Conservation (phyloP, 2,888 invertebrate species). For the Resseliella maxima region DNA sequence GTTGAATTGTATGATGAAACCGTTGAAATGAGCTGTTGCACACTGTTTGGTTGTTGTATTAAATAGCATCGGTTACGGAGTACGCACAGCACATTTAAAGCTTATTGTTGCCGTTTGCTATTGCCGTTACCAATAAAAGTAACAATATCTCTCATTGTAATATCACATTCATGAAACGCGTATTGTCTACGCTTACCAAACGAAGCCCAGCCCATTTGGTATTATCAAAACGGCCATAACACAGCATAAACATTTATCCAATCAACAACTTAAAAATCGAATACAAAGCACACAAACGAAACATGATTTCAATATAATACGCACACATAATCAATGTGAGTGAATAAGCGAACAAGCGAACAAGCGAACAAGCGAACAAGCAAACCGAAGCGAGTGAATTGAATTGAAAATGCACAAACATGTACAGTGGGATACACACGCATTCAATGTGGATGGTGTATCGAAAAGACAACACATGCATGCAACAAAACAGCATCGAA, state of each 20-base stretch:
- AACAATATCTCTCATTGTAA: conserved; percentile 29
- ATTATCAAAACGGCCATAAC: conserved; percentile 55
- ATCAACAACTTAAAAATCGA: conserved; percentile 55
- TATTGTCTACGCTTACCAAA: conserved; percentile 28
- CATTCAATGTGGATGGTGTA: background rate
- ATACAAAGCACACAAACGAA: conserved; percentile 35
- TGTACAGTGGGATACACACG: background rate
- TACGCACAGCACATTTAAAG: background rate
- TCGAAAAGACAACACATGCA: background rate
- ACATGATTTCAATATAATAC: conserved; percentile 42
- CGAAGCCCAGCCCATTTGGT: conserved; percentile 55
- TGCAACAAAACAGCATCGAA: background rate
- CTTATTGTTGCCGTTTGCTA: background rate
- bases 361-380: too few relatives aligned
- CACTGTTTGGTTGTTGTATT: background rate
- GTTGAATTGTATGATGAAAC: background rate
- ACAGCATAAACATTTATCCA: conserved; percentile 53
- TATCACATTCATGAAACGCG: conserved; percentile 14
- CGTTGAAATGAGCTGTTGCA: too few relatives aligned
- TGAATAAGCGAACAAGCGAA: background rate
- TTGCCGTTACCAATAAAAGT: conserved; percentile 4
- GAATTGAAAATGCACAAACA: background rate
- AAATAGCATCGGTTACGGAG: background rate
- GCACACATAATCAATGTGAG: background rate
- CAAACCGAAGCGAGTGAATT: background rate